Evolutionary conservation across 2,113 vertebrate genomes (phyloP).

Genomic region (Vireo altiloquus): DNA sequence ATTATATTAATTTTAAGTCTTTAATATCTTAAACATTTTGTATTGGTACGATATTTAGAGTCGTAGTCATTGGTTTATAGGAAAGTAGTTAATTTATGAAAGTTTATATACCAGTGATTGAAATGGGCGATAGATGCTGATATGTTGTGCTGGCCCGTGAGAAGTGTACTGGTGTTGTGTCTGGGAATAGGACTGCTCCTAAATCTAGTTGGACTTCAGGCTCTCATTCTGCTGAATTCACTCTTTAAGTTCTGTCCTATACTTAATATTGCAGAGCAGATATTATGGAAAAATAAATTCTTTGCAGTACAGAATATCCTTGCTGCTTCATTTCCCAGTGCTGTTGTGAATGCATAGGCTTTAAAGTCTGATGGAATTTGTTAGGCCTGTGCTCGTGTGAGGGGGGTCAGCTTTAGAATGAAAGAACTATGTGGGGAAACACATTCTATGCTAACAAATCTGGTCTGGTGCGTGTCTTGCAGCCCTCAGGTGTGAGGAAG

Average conservation of each 20-base stretch:
- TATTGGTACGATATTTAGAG: constrained; percentile 28
- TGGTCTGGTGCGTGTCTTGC: background rate
- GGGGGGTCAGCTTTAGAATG: background rate
- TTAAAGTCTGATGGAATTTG: background rate
- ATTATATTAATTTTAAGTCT: constrained; percentile 58
- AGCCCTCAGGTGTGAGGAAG: background rate
- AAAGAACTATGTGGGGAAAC: background rate
- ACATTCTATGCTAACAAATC: background rate
- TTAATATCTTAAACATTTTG: constrained; percentile 46
- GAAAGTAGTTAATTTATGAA: background rate
- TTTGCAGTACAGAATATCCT: background rate
- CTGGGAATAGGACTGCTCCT: background rate
- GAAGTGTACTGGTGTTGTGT: background rate
- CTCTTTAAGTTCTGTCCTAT: background rate
- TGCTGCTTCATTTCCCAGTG: background rate
- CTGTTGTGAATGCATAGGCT: background rate
- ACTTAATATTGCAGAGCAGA: background rate
- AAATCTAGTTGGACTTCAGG: background rate
- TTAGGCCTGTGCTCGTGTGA: background rate
- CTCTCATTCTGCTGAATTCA: background rate
- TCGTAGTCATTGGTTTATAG: constrained; percentile 8
- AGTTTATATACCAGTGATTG: constrained; percentile 11
- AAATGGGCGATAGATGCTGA: background rate
- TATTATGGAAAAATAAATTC: accelerated
- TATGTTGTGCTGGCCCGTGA: background rate